phyloP scores from a whole-genome alignment of 2,888 invertebrate species.

The Trachelus troglodyta region DNA sequence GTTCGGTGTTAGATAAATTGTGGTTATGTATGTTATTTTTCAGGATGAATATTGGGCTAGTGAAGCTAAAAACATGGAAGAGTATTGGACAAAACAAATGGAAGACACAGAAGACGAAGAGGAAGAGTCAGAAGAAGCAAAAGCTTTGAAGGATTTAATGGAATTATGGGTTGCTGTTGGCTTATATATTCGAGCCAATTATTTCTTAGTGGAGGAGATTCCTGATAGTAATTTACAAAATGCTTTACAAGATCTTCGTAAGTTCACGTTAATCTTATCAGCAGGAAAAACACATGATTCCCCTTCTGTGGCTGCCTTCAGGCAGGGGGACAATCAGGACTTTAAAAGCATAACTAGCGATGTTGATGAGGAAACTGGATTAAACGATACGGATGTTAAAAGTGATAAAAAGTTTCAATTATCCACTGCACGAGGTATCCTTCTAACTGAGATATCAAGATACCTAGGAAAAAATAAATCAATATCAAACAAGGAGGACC shows the following conservation, averaged over 20 bases:
- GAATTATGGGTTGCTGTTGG: slow-evolving; percentile 59
- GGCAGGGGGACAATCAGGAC: neutral
- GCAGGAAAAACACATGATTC: neutral
- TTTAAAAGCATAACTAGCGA: neutral
- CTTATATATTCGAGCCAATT: slow-evolving; percentile 51
- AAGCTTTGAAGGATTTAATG: slow-evolving; percentile 46
- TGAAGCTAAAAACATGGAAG: slow-evolving; percentile 68
- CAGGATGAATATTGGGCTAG: slow-evolving; percentile 75
- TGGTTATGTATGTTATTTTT: slow-evolving; percentile 15
- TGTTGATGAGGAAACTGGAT: slow-evolving; percentile 7
- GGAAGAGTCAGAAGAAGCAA: slow-evolving; percentile 38
- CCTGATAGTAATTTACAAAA: slow-evolving; percentile 49
- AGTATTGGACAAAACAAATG: slow-evolving; percentile 61
- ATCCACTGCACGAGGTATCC: slow-evolving; percentile 35
- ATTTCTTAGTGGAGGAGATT: slow-evolving; percentile 42
- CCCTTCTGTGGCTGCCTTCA: neutral
- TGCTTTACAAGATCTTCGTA: slow-evolving; percentile 41
- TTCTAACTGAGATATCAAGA: slow-evolving; percentile 50
- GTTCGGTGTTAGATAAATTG: neutral
- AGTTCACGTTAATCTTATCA: slow-evolving; percentile 18
- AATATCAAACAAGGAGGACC: slow-evolving; percentile 37
- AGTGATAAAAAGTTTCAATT: slow-evolving; percentile 38
- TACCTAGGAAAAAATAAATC: slow-evolving; percentile 41
- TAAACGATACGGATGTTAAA: slow-evolving; percentile 17
- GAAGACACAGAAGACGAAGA: slow-evolving; percentile 42